Base-by-base conservation (phyloP, 2,797 vertebrate species). In the Tachyglossus aculeatus region DNA sequence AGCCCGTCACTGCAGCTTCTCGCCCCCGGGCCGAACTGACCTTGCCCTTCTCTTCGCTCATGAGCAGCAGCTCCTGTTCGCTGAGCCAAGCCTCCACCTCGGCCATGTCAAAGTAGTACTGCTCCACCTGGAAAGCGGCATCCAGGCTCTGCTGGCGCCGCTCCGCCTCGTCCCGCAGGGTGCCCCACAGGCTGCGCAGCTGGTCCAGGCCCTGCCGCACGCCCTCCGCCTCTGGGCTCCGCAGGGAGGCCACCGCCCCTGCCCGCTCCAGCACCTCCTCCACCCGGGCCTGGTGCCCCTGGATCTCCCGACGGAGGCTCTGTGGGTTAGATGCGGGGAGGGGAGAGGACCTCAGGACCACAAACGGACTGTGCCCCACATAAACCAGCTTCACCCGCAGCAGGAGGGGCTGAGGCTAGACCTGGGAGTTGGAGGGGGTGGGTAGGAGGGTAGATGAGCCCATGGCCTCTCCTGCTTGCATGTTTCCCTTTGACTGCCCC, bases 31-130 rank as follows among this genome's bases (percentile, higher is more conserved):
- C 37, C 13, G 32, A 59, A 75, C 34, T 22, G 84, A 97, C 97
- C 95, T 99, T 98, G 52, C 96, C 97, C 84, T 95, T 98, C 88
- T 99, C 97, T 64, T 98, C 95, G 27, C 93, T 96, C 97, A 98
- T 97, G 95, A 98, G 93, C 60, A 98, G 94, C 69, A 99, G 93
- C 89, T 99, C 97, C 72, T 99, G 97, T 84, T 99, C 97, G 1
- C 96, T 96, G 63, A 99, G 91, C 97, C 97, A 98, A 27, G 96
- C 90, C 88, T 98, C 96, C 84, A 97, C 97, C 83, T 98, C 96
- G 0, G 93, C 94, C 7, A 95, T 94, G 40, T 98, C 97, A 1
- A 96, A 97, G 92, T 95, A 96, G 83, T 96, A 98, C 80, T 98
- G 97, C 84, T 99, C 95, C 50, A 96, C 95, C 73, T 96, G 96